Base-by-base conservation (phyloP, 2,888 invertebrate genomes). In the Linhomoeus sp. region DNA sequence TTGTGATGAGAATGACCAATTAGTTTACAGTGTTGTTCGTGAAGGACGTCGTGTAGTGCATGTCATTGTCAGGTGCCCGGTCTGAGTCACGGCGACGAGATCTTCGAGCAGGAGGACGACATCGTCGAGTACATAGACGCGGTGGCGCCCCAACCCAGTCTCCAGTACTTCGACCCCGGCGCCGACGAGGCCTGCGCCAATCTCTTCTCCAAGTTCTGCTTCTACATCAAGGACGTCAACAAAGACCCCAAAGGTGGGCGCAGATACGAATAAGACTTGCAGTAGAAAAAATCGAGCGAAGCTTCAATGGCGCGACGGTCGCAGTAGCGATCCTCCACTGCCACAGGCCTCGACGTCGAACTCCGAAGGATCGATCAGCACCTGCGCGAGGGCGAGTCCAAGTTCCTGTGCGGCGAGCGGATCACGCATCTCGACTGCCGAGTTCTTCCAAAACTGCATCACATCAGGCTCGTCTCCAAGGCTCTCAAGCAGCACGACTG, bases 131-230 rank as follows among this genome's bases (percentile, higher is more conserved):
- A 72, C 58, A 52, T 73, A 12, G 12, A 5, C 7, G 29, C 29
- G 29, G 29, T 12, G 7, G 12, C 12, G 7, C 71, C 70, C 0
- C 55, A 19, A 1, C 52, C 52, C 3, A 56, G 52, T 54, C 54
- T 70, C 50, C 56, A 61, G 38, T 68, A 67, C 55, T 61, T 64
- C 49, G 64, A 67, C 52, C 56, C 58, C 19, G 63, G 64, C 14
- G 71, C 71, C 2, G 70, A 70, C 54, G 56, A 62, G 7, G 66
- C 64, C 33, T 62, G 65, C 47, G 59, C 66, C 39, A 68, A 72
- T 49, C 60, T 73, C 50, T 72, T 73, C 58, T 68, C 70, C 46
- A 69, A 70, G 53, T 73, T 72, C 58, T 70, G 70, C 47, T 70
- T 68, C 59, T 73, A 64, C 61, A 66, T 73, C 50, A 72, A 72